Percentiles rank a stretch among this genome's conserved stretches.
These are phyloP conservation scores for Barbus barbus DNA, from an alignment of 2,113 vertebrate species.

Conservation along the genomic window DNA sequence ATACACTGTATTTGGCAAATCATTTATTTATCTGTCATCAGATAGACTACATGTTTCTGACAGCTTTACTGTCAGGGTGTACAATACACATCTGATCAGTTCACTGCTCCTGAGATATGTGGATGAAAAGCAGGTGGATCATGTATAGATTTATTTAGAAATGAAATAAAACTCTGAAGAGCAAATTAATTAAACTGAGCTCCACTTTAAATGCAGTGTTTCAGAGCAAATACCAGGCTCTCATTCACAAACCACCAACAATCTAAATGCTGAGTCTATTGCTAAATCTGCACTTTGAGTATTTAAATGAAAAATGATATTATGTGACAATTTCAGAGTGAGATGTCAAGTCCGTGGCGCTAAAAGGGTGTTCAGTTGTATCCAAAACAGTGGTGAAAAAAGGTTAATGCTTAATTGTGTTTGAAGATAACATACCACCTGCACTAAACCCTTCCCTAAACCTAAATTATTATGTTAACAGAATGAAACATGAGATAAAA, in stretches of 20 bases:
- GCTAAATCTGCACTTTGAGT: not conserved
- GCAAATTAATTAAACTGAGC: not conserved
- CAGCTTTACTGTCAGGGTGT: constrained; percentile 13
- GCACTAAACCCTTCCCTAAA: not conserved
- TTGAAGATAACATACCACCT: not conserved
- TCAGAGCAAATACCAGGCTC: not conserved
- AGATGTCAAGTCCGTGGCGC: not conserved
- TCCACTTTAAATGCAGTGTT: not conserved
- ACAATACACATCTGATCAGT: not conserved
- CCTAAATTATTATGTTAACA: not conserved
- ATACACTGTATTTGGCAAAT: not conserved
- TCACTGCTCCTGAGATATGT: not conserved
- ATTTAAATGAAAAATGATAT: not conserved
- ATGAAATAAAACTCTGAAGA: not conserved
- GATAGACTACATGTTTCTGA: not conserved
- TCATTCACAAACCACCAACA: not conserved
- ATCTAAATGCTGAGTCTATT: not conserved
- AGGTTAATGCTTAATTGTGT: not conserved
- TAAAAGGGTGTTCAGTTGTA: not conserved
- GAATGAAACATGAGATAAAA: too few relatives aligned
- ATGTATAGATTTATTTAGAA: not conserved
- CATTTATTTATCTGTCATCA: constrained; percentile 6
- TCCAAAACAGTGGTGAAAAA: not conserved
- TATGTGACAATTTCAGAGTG: not conserved
- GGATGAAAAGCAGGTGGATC: not conserved